These are phyloP conservation scores for Pemphigus obesinymphae DNA, from an alignment of 1,140 invertebrate species.

Conservation along the genomic window DNA sequence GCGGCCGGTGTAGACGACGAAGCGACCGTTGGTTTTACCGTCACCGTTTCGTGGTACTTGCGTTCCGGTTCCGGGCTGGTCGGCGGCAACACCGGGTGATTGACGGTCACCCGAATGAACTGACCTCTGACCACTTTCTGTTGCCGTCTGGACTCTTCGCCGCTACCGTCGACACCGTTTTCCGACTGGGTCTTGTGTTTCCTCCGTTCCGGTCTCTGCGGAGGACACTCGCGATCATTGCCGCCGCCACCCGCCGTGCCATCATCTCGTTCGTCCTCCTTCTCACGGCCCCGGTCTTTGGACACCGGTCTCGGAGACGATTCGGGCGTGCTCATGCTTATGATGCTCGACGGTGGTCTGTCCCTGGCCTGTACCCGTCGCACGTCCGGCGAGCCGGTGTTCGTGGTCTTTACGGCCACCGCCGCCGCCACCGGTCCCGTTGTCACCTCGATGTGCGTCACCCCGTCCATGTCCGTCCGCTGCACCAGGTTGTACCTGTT, in stretches of 20 bases:
- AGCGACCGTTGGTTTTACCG: background rate
- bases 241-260: constrained; percentile 14
- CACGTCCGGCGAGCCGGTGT: too few relatives aligned
- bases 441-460: constrained; percentile 48
- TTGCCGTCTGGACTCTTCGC: background rate
- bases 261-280: constrained; percentile 7
- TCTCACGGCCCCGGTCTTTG: background rate
- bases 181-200: constrained; percentile 38
- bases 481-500: constrained; percentile 46
- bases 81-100: constrained; percentile 8
- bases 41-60: background rate
- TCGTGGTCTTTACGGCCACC: background rate
- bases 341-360: constrained; percentile 45
- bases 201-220: constrained; percentile 45
- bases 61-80: background rate
- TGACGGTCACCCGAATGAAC: constrained; percentile 45
- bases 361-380: background rate
- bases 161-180: background rate
- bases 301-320: background rate
- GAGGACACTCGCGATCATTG: constrained; percentile 33
- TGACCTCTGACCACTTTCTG: constrained; percentile 46
- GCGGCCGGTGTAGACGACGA: background rate
- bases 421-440: background rate
- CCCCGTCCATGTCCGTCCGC: constrained; percentile 46
- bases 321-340: constrained; percentile 48